Conservation (phyloP, 2,113 vertebrate species). For the Phyllostomus hastatus region DNA sequence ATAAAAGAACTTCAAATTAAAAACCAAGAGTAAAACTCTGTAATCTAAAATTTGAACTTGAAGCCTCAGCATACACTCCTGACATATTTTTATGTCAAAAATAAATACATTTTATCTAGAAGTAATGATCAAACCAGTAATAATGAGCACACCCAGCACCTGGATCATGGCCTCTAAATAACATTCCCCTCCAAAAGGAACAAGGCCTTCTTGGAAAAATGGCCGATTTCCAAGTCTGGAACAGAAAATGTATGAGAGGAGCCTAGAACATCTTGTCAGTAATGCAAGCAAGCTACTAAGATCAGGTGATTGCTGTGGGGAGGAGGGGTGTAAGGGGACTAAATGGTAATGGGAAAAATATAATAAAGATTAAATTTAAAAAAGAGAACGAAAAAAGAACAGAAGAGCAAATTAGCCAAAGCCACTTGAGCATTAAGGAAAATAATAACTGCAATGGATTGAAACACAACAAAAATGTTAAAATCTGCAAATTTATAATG, state of each 20-base stretch:
- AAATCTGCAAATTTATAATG: neutral
- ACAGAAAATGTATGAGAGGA: neutral
- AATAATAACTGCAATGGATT: neutral
- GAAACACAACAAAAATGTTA: neutral
- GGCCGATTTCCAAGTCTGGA: neutral
- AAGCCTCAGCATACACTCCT: neutral
- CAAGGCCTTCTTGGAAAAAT: neutral
- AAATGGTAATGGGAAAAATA: too few species aligned
- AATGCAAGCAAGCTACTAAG: neutral
- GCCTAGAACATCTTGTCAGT: neutral
- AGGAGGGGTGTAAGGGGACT: too few species aligned
- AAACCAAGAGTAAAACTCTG: neutral
- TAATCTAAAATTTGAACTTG: neutral
- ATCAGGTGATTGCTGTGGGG: too few species aligned
- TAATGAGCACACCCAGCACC: neutral
- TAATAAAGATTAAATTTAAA: too few species aligned
- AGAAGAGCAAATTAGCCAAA: neutral
- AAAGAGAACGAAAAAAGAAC: neutral
- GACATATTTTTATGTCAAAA: conserved; percentile 23
- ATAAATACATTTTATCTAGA: neutral
- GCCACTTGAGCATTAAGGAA: neutral
- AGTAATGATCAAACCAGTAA: conserved; percentile 17
- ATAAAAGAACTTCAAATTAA: neutral
- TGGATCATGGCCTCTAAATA: neutral
- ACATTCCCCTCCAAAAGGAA: neutral